Evolutionary conservation across 64 coral and sea anemone genomes (phyloP).

Genomic region (Pachyseris speciosa): DNA sequence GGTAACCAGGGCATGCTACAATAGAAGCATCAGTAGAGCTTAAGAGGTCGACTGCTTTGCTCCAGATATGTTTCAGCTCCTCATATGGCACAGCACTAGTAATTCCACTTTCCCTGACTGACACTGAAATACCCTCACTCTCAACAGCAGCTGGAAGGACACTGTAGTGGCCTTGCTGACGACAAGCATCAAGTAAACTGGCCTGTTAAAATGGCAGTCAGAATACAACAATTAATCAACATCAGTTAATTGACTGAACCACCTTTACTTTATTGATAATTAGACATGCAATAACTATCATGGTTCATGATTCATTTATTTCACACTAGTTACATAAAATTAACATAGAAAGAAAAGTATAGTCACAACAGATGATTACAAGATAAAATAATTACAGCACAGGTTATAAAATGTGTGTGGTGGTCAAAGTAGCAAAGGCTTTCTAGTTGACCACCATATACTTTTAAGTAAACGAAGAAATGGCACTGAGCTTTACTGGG

Average conservation of each 20-base stretch:
- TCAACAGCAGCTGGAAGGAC: not conserved
- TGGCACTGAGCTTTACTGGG: too few relatives aligned
- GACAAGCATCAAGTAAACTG: not conserved
- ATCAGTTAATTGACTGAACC: not conserved
- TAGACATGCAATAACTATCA: too few relatives aligned
- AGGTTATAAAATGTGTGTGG: too few relatives aligned
- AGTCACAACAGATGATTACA: too few relatives aligned
- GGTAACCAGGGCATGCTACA: not conserved
- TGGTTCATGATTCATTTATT: too few relatives aligned
- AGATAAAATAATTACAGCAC: too few relatives aligned
- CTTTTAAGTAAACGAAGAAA: too few relatives aligned
- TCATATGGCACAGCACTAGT: not conserved
- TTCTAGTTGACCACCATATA: too few relatives aligned
- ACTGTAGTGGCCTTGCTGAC: slow-evolving; percentile 3
- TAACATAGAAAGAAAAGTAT: too few relatives aligned
- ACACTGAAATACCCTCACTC: not conserved
- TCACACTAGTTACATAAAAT: too few relatives aligned
- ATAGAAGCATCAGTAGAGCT: not conserved
- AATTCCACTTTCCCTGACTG: not conserved
- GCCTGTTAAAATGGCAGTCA: not conserved
- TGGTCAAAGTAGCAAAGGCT: too few relatives aligned
- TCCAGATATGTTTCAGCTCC: not conserved
- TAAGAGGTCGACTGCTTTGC: not conserved
- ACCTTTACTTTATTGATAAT: too few relatives aligned
- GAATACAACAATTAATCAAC: not conserved